Evolutionary conservation across 2,888 invertebrate genomes (phyloP), one percentile per base, ranked within the genome.

Genomic region (Hermaeophaga mercurialis): DNA sequence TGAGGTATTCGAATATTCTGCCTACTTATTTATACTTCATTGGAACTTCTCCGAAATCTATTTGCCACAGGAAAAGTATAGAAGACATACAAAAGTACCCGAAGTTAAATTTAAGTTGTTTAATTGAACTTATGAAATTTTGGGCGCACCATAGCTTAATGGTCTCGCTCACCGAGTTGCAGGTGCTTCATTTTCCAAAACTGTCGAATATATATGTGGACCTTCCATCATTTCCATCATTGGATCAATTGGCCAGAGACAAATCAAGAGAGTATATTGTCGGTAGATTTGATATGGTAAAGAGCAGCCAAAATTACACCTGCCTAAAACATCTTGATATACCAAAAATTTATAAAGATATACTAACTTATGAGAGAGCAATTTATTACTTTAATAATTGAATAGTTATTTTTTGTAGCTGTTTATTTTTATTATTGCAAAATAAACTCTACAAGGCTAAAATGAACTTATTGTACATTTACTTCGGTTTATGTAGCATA

Each of bases 301-400:
- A 43, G 3, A 12, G 24, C 15, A 26, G 43, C 3, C 43, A 43
- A 11, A 24, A 43, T 43, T 43, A 43, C 11, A 43, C 43, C 26
- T 43, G 14, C 14, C 6, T 43, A 12, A 4, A 43, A 14, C 9
- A 12, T 43, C 12, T 43, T 14, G 2, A 24, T 24, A 26, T 43
- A 43, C 43, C 22, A 15, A 14, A 3, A 11, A 9, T 5, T 24
- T 43, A 14, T n/a, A 43, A 24, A 26, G 12, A 43, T n/a, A 43
- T 43, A 8, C 12, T 43, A 15, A 7, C 24, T 12, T 43, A 24
- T 43, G 15, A 26, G 4, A 43, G 11, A 14, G 12, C 24, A 8
- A 24, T 43, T 24, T 43, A 43, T 24, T 24, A 14, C 1, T 14
- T 43, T n/a, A 9, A 43, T 14, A 9, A 12, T 31, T n/a, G n/a